A percentile compares a stretch with the other conserved stretches of the same genome.
phyloP scores from a whole-genome alignment of 2,888 invertebrate genomes.

The Lottia gigantea region DNA sequence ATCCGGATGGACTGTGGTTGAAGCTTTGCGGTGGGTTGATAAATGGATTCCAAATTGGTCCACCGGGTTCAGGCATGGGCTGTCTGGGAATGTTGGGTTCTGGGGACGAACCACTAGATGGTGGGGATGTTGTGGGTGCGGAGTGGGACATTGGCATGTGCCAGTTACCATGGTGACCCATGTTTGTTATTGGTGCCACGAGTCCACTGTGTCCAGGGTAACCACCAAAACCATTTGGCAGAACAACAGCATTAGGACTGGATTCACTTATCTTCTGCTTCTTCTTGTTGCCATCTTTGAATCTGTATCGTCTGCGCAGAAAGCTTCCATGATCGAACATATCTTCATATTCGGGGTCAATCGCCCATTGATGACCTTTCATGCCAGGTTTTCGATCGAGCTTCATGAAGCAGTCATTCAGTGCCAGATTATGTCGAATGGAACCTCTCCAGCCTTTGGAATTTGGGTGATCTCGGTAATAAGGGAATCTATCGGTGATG shows the following conservation, averaged over 20 bases:
- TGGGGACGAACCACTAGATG: conserved; percentile 1
- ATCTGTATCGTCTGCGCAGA: conserved; percentile 54
- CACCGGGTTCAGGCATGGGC: background rate
- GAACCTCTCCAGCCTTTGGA: conserved; percentile 59
- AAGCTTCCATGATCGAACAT: conserved; percentile 62
- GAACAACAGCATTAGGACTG: conserved; percentile 18
- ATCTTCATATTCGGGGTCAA: conserved; percentile 55
- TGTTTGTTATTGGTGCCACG: background rate
- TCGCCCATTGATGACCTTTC: conserved; percentile 60
- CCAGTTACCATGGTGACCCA: background rate
- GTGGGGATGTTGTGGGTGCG: conserved; percentile 16
- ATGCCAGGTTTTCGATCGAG: conserved; percentile 49
- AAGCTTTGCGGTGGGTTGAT: background rate
- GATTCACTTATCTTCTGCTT: background rate
- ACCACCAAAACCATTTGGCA: background rate
- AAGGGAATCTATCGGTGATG: conserved; percentile 53
- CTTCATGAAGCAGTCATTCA: conserved; percentile 62
- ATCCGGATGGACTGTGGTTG: background rate
- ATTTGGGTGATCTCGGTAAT: conserved; percentile 48
- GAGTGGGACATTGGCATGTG: conserved; percentile 1
- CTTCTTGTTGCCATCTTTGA: conserved; percentile 42
- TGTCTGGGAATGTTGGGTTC: background rate
- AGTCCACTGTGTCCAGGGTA: background rate
- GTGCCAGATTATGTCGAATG: conserved; percentile 60
- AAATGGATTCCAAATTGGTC: conserved; percentile 23